Base-by-base conservation (phyloP, 1,140 invertebrate genomes). In the Lasioglossum albipes region DNA sequence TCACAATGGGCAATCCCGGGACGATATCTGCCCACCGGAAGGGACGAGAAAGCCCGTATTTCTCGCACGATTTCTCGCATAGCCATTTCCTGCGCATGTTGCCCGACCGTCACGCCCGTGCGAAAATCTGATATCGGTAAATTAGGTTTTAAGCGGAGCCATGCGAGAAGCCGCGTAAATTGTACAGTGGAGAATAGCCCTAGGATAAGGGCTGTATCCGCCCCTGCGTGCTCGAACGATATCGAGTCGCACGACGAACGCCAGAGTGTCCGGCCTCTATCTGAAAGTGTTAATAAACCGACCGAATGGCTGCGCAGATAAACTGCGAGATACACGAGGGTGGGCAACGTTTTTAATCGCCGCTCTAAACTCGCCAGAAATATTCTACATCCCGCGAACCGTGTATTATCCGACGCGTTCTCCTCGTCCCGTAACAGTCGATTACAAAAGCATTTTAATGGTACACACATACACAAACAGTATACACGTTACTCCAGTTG, bases 71-170 rank as follows among this genome's bases (percentile, higher is more conserved):
- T 59, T 59, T 59, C 57, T 59, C 7, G 13, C 62, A 13, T 64
- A 13, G 73, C 62, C 73, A 67, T 75, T 75, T 75, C n/a, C 62
- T 41, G 52, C 42, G 61, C 31, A 54, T 36, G 36, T 42, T 42
- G n/a, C 52, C 45, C 72, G 18, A 13, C 45, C 62, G 49, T 57
- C 52, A 20, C 61, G 61, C 2, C 31, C 70, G 73, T 66, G 73
- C 62, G 72, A 75, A 75, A 75, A 75, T 67, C 62, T 75, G 62
- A 75, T 75, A 75, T 57, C 64, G 45, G 27, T 27, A 18, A 75
- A 75, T 67, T 75, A 62, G 62, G 62, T 67, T 54, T 54, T 54
- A 54, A 42, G 45, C 62, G 10, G 20, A 9, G 12, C 62, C 54
- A 54, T 54, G 73, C 62, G 45, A 74, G 18, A 18, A n/a, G 6